Base-by-base conservation (phyloP, 2,888 invertebrate genomes). In the Platycheirus rosarum region DNA sequence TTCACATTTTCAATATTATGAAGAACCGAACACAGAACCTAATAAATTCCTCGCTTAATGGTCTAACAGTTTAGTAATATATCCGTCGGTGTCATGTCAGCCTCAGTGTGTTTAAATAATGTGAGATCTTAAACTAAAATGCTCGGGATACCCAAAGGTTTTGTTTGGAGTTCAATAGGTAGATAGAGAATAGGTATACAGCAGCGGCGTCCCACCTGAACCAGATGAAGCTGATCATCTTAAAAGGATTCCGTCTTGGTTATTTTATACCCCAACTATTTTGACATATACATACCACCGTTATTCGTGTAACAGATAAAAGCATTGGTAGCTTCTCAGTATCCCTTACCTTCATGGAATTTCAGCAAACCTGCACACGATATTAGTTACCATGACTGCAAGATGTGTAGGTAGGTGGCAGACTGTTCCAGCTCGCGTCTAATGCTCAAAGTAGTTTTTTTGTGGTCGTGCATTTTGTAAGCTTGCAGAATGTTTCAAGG, bases 151-250 rank as follows among this genome's bases (percentile, higher is more conserved):
- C 23, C 35, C 23, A 14, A 46, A 68, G 35, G 62, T 68, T 48
- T 62, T 53, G 62, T 55, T 78, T 55, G 55, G 14, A 68, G 62
- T 49, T 74, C 48, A 42, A 63, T 51, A 23, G n/a, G n/a, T n/a
- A n/a, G n/a, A n/a, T n/a, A n/a, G n/a, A n/a, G n/a, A n/a, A n/a
- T n/a, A n/a, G n/a, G n/a, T n/a, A n/a, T n/a, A n/a, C n/a, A n/a
- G n/a, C n/a, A n/a, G n/a, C 7, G 8, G 48, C 8, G 20, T 37
- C 37, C 20, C 11, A 37, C 8, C 20, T 35, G 20, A 55, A 20
- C 2, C 14, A 37, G 18, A 44, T n/a, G 42, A 26, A 57, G 26
- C 44, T 44, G 60, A 60, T 60, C 60, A 44, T 60, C 60, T 44
- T 29, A 37, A 44, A 60, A 44, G 44, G 44, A 60, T 60, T 60